phyloP scores from a whole-genome alignment of 1,140 invertebrate species.

The Artemia franciscana region DNA sequence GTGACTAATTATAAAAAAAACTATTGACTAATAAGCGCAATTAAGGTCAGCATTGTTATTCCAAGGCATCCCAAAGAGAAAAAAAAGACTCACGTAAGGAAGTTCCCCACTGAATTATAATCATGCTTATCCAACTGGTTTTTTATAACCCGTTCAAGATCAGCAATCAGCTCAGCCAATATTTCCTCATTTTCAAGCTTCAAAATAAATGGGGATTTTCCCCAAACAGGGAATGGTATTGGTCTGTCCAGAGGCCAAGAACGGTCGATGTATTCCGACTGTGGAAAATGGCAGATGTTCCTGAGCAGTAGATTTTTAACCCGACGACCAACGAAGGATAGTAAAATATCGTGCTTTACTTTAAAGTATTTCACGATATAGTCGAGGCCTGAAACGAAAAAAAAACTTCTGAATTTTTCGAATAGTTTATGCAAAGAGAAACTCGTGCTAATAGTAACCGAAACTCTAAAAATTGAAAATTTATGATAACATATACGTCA shows the following conservation, averaged over 20 bases:
- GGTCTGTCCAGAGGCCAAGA: constrained; percentile 5
- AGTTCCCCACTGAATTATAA: constrained; percentile 67
- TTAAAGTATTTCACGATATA: background rate
- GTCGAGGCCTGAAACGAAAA: background rate
- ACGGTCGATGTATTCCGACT: background rate
- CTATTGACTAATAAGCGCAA: no score
- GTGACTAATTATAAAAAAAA: no score
- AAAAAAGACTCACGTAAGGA: constrained; percentile 29
- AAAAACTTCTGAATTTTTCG: no score
- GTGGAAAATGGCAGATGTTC: background rate
- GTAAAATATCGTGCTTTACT: background rate
- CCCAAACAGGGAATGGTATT: constrained; percentile 17
- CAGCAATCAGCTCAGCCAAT: constrained; percentile 50
- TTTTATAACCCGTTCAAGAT: constrained; percentile 47
- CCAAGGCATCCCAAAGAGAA: no score
- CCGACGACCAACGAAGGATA: background rate
- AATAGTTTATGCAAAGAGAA: background rate
- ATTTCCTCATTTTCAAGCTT: constrained; percentile 32
- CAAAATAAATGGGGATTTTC: constrained; percentile 23
- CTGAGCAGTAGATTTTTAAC: background rate
- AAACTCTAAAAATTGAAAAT: no score
- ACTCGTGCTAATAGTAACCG: no score
- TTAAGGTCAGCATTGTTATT: no score
- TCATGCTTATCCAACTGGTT: constrained; percentile 41
- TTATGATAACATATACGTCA: no score